Conservation (phyloP, 1,140 invertebrate species). For the Nixonia krombeini region DNA sequence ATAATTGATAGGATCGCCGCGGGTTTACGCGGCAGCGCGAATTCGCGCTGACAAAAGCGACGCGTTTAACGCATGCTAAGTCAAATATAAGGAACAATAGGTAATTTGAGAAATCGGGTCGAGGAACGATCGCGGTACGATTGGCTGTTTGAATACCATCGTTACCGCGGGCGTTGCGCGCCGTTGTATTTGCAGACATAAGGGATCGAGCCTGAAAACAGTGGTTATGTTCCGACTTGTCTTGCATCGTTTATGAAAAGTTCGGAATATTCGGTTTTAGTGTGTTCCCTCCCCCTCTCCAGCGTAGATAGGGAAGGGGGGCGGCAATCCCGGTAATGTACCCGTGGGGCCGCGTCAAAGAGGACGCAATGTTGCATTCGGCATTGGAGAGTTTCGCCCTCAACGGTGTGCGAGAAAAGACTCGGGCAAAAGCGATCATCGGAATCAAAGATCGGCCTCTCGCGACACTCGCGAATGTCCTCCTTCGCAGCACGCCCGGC, state of each 20-base stretch:
- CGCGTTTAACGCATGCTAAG: conserved; percentile 53
- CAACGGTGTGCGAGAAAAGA: conserved; percentile 24
- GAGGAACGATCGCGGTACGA: conserved; percentile 50
- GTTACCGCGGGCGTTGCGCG: conserved; percentile 53
- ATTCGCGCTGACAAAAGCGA: conserved; percentile 58
- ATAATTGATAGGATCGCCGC: conserved; percentile 38
- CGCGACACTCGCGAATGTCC: conserved; percentile 22
- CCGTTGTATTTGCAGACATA: conserved; percentile 60
- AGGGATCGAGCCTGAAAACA: conserved; percentile 37
- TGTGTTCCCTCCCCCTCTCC: no score
- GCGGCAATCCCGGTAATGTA: conserved; percentile 68
- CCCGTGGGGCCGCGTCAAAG: conserved; percentile 68
- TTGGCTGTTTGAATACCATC: conserved; percentile 65
- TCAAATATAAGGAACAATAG: conserved; percentile 66
- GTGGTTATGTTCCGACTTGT: conserved; percentile 32
- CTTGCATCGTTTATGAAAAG: conserved; percentile 7
- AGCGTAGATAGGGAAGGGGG: conserved; percentile 5
- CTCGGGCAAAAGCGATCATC: neutral
- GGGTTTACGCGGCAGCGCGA: conserved; percentile 30
- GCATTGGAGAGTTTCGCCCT: conserved; percentile 59
- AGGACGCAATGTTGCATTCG: conserved; percentile 52
- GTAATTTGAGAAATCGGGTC: conserved; percentile 49
- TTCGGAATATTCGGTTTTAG: conserved; percentile 11
- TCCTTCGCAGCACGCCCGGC: conserved; percentile 2
- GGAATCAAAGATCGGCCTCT: conserved; percentile 29